Base-by-base conservation (phyloP, 2,888 invertebrate species). In the Chelonus formosanus region DNA sequence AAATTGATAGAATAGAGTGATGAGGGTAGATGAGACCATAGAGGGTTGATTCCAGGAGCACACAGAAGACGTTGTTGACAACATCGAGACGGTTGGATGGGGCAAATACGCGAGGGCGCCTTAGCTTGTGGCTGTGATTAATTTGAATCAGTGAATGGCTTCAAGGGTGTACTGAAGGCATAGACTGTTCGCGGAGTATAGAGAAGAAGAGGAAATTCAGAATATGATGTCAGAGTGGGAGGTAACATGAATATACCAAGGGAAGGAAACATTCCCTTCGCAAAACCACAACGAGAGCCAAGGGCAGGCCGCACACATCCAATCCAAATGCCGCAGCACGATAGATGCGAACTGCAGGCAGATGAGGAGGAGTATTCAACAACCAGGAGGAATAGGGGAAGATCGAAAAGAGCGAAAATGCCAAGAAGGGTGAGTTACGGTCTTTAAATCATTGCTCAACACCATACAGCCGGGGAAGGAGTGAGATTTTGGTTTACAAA, bases 71-170 rank as follows among this genome's bases (percentile, higher is more conserved):
- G 61, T 48, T 6, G 48, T 40, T 35, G 31, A 40, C 44, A 8
- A 44, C 43, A n/a, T 44, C 43, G 34, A 61, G 43, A 34, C 48
- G 56, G 63, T 20, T 56, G 53, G 57, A 65, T 60, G 61, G 63
- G 54, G 63, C 63, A 57, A 65, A 58, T 58, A 59, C 20, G 35
- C 20, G 34, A 56, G 48, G 36, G 50, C 4, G 50, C 7, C 6
- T 52, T 68, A 59, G 67, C 72, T 72, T 74, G 74, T 71, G 78
- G 81, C 78, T 78, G 83, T 84, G 83, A 84, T 84, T 84, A 84
- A 84, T 84, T 84, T 83, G 81, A 84, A 81, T 83, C 79, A 77
- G 80, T 81, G 81, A 84, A 84, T 82, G 76, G 82, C 77, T 79
- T 72, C 74, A 76, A 79, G 82, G 82, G 66, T 59, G 56, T 64